Evolutionary conservation across 2,113 vertebrate species (phyloP).

Genomic region (Rhombomys opimus): DNA sequence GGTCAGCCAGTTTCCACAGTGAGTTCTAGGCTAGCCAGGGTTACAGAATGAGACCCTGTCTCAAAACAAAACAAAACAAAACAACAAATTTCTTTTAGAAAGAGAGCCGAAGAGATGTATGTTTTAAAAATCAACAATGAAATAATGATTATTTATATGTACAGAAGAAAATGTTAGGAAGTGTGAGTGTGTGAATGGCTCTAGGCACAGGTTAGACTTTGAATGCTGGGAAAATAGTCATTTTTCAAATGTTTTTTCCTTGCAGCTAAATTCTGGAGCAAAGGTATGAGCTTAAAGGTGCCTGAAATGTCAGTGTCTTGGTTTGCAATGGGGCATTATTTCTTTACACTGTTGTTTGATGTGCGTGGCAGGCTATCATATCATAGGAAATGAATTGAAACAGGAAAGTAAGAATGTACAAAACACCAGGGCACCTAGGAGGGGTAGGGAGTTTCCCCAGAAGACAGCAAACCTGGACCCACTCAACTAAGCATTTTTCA

Average conservation of each 20-base stretch:
- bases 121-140: not conserved
- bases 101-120: not conserved
- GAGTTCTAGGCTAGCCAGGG: not conserved
- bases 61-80: not conserved
- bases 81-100: not conserved
- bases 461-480: not conserved
- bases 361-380: not conserved
- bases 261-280: not conserved
- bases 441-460: accelerated
- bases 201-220: not conserved
- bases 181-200: not conserved
- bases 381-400: not conserved
- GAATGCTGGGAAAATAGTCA: not conserved
- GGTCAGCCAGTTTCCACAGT: not conserved
- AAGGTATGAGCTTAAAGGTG: not conserved
- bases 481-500: not conserved
- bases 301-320: not conserved
- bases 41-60: not conserved
- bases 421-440: accelerated
- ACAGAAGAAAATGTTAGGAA: not conserved
- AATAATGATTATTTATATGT: not conserved
- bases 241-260: not conserved
- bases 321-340: not conserved
- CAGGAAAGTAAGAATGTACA: not conserved
- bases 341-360: not conserved